A percentile compares a stretch with the other conserved stretches of the same genome.
Evolutionary conservation across 2,888 invertebrate genomes (phyloP).

Genomic region (Lepidonotus clava): DNA sequence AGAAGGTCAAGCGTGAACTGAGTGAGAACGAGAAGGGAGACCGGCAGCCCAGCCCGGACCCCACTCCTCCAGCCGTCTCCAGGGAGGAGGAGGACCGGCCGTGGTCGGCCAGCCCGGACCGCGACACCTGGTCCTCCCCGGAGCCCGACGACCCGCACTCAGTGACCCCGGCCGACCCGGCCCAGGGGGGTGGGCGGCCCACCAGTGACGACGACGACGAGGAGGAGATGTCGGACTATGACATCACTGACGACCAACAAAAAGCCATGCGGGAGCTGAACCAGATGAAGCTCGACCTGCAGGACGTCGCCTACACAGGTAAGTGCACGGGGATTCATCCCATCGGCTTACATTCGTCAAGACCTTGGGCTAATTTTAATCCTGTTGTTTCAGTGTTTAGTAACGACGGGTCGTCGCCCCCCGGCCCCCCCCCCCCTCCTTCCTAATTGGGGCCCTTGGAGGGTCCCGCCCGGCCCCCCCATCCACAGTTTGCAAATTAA

Average conservation of each 20-base stretch:
- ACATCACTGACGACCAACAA: slow-evolving; percentile 75
- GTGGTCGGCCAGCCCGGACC: slow-evolving; percentile 55
- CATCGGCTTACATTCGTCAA: too few relatives aligned
- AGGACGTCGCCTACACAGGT: slow-evolving; percentile 71
- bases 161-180: neutral
- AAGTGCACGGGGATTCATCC: too few relatives aligned
- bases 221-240: slow-evolving; percentile 61
- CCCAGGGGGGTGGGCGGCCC: slow-evolving; percentile 36
- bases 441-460: too few relatives aligned
- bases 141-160: slow-evolving; percentile 70
- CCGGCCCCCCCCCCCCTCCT: too few relatives aligned
- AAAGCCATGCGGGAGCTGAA: slow-evolving; percentile 75
- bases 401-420: too few relatives aligned
- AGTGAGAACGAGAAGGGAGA: slow-evolving; percentile 35
- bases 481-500: too few relatives aligned
- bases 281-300: slow-evolving; percentile 70
- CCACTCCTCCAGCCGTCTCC: neutral
- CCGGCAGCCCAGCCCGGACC: neutral
- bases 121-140: slow-evolving; percentile 64
- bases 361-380: too few relatives aligned
- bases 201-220: slow-evolving; percentile 53
- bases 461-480: too few relatives aligned
- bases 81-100: slow-evolving; percentile 12
- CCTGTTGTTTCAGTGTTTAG: too few relatives aligned
- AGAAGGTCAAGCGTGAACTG: slow-evolving; percentile 32